Evolutionary conservation across 2,888 invertebrate genomes (phyloP), one percentile per base, ranked within the genome.

Genomic region (Germaria angustata): DNA sequence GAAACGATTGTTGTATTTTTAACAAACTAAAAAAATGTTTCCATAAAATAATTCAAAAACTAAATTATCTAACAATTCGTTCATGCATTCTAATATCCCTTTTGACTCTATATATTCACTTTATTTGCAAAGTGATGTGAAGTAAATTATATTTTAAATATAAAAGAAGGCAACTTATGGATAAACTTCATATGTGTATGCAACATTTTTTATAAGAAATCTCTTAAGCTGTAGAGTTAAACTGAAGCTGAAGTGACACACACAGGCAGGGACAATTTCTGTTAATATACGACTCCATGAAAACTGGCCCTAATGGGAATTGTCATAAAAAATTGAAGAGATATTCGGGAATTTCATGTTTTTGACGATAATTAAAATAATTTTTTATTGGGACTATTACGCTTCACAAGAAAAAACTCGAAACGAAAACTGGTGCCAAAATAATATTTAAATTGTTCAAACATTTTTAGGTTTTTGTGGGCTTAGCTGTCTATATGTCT

Each of bases 21-120:
- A 8, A 59, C 32, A 51, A 32, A 17, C 20, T 65, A 15, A 20
- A 32, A 63, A 20, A 34, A n/a, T n/a, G 34, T 53, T 24, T 46
- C 41, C 20, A 17, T 57, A 71, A 78, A 57, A 61, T 57, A 41
- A 32, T 71, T 36, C 39, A 46, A 36, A 78, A 78, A 63, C 53
- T 41, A 80, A 66, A 80, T 73, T 72, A 73, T 73, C 11, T 34
- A 66, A 53, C 66, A 80, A 73, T 73, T 72, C 79, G 51, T 76
- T 68, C 66, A 65, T 59, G 24, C 53, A 63, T 51, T 22, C 24
- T 59, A 41, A 22, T 44, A 46, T 59, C 20, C 51, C 72, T 66
- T 66, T 66, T 72, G 49, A 44, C 66, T n/a, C n/a, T n/a, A n/a
- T n/a, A n/a, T n/a, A n/a, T 73, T 59, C 36, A 53, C 17, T 59